Base-by-base conservation (phyloP, 2,888 invertebrate genomes). In the Rhamphomyia laevipes region DNA sequence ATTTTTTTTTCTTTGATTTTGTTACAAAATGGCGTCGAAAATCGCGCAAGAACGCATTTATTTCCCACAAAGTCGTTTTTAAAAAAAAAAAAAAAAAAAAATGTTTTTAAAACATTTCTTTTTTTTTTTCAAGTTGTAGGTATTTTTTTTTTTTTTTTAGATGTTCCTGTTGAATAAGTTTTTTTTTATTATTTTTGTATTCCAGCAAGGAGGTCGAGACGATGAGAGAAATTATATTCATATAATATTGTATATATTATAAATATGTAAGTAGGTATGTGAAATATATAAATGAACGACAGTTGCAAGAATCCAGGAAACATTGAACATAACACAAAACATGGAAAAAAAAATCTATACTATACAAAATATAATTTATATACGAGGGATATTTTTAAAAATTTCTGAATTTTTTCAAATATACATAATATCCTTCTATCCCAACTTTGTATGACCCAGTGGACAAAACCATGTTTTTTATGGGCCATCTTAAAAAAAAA, bases 1-100 rank as follows among this genome's bases (percentile, higher is more conserved):
- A 35, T 35, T 35, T n/a, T 35, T 35, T 35, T 35, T n/a, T 35
- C 30, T 30, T 9, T 30, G 7, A 21, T 21, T 17, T 17, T 21
- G 3, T 15, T 42, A n/a, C 42, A 42, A 42, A 21, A 42, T 42
- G 42, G 42, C 42, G 42, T 42, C 42, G 23, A 42, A 42, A 42
- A 23, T 42, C 42, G 42, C 23, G 42, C 42, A 42, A 42, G 35
- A 35, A 35, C 35, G 35, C 35, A 35, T 35, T 35, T n/a, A 35
- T n/a, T 35, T 35, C 9, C 7, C 23, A 27, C 23, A 27, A 27
- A 27, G n/a, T n/a, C n/a, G n/a, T n/a, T n/a, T n/a, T n/a, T n/a
- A n/a, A 27, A 21, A 21, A 21, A 21, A 21, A 21, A 21, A 21
- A 21, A 27, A 27, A 27, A 27, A 27, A 27, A 27, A 27, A 27